Base-by-base conservation (phyloP, 1,140 invertebrate species). In the Galendromus occidentalis region DNA sequence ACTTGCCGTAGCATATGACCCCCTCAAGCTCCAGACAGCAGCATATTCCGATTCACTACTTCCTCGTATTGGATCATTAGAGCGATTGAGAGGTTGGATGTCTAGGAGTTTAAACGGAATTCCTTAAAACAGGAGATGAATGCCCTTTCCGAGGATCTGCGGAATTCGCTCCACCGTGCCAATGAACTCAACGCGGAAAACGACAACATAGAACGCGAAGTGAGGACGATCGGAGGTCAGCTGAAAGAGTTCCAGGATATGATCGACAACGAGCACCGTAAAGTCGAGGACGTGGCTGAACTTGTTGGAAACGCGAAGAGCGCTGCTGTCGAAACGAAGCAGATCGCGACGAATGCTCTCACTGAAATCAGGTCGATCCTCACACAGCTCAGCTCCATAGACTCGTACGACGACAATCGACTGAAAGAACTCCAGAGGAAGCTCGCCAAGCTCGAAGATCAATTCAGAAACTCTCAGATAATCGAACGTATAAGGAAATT, bases 261-360 rank as follows among this genome's bases (percentile, higher is more conserved):
- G 22, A 59, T 33, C 14, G 51, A 17, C 2, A 33, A 59, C 6
- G 51, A 59, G 20, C 25, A 59, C 9, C 51, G 22, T 12, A 59
- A 59, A 25, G 51, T 59, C 14, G 80, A 84, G 69, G 81, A 84
- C 72, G 85, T 86, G 6, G 84, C 83, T 1, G 76, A 83, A 77
- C 86, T 86, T 78, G 74, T 65, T 51, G 29, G 87, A 28, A 82
- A 88, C 79, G 88, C 89, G 2, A 88, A 88, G 73, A 86, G 82
- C 22, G 85, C 85, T 67, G 86, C 88, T 0, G 76, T 80, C 51
- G 81, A 86, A 68, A 86, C 87, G 0, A 82, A 83, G 42, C 82
- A 84, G 67, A 85, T 86, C 77, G 88, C 92, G 0, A 77, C 82
- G 17, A 85, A 87, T 71, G 86, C 89, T 17, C 75, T 90, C 22